Evolutionary conservation across 2,797 vertebrate species (phyloP).

Genomic region (Myoxocephalus aenaeus): DNA sequence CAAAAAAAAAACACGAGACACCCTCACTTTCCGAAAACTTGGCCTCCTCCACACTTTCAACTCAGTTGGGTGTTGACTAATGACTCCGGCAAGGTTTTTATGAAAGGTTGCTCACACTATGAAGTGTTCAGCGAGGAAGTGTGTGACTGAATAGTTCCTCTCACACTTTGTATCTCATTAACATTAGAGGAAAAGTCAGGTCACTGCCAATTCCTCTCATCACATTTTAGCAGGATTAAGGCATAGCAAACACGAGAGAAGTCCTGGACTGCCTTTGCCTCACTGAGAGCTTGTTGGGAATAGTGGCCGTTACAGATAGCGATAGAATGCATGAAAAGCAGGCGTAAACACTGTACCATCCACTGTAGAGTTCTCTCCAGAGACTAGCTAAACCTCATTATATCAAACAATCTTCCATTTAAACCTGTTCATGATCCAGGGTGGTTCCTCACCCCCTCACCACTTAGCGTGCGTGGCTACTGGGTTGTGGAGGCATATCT

Average conservation of each 20-base stretch:
- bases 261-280: constrained; percentile 62
- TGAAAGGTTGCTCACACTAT: constrained; percentile 12
- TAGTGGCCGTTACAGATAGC: constrained; percentile 52
- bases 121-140: constrained; percentile 44
- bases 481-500: constrained; percentile 55
- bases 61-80: constrained; percentile 46
- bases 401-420: constrained; percentile 70
- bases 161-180: constrained; percentile 72
- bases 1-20: neutral
- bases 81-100: constrained; percentile 21
- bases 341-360: constrained; percentile 68
- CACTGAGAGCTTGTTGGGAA: constrained; percentile 74
- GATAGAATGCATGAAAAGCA: constrained; percentile 64
- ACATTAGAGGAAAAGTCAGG: constrained; percentile 42
- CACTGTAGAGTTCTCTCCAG: constrained; percentile 56
- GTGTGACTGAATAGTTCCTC: constrained; percentile 49
- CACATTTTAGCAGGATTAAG: constrained; percentile 27
- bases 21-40: neutral
- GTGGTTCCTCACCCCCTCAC: constrained; percentile 49
- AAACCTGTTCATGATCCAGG: constrained; percentile 61
- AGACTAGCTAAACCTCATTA: constrained; percentile 74
- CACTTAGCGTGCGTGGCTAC: constrained; percentile 38
- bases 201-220: constrained; percentile 29
- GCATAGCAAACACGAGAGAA: constrained; percentile 7
- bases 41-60: constrained; percentile 24